These are phyloP conservation scores for Pitta sordida DNA, from an alignment of 2,113 vertebrate species.

Conservation along the genomic window DNA sequence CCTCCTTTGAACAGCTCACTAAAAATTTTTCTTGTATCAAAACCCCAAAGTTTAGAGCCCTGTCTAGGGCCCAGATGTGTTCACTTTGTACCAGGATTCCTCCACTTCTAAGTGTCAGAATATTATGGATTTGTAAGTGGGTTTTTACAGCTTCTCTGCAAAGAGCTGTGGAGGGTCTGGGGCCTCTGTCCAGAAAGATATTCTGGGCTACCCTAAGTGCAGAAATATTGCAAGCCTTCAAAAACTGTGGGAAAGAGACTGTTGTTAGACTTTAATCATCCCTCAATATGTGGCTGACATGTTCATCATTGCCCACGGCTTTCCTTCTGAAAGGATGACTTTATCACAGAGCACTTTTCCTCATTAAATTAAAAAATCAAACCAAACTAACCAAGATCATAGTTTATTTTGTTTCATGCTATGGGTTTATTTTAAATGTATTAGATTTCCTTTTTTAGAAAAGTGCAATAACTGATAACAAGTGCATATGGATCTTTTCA, in stretches of 20 bases:
- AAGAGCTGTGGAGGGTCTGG: not conserved
- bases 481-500: conserved; percentile 65
- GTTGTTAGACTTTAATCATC: conserved; percentile 19
- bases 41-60: not conserved
- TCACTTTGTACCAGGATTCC: not conserved
- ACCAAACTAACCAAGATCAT: conserved; percentile 54
- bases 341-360: conserved; percentile 32
- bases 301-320: not conserved
- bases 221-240: not conserved
- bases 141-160: not conserved
- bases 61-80: not conserved
- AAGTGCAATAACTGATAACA: conserved; percentile 57
- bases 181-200: not conserved
- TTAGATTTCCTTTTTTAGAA: conserved; percentile 51
- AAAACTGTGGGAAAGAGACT: conserved; percentile 24
- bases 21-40: not conserved
- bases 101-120: not conserved
- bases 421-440: conserved; percentile 64
- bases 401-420: conserved; percentile 58
- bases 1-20: not conserved
- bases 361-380: conserved; percentile 56
- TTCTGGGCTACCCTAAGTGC: not conserved
- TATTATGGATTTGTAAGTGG: not conserved
- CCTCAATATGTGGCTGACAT: not conserved
- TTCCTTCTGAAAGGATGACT: conserved; percentile 33